These are phyloP conservation scores for Metopia argyrocephala DNA, from an alignment of 2,888 invertebrate species.

Conservation along the genomic window DNA sequence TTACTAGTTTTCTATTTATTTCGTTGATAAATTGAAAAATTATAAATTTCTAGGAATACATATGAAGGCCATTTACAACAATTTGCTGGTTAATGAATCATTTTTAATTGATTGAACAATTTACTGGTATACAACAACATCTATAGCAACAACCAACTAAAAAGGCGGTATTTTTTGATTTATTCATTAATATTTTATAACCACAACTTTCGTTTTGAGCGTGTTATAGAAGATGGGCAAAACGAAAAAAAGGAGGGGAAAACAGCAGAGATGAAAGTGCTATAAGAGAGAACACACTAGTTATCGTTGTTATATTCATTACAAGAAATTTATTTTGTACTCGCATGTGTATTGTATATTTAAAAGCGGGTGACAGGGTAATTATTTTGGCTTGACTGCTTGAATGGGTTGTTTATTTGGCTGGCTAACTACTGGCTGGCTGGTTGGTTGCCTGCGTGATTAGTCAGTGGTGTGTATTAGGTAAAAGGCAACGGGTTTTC, in stretches of 20 bases:
- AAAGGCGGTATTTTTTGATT: constrained; percentile 32
- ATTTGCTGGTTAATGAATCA: constrained; percentile 41
- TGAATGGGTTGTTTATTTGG: background rate
- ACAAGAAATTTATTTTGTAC: constrained; percentile 13
- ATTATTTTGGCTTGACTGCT: constrained; percentile 26
- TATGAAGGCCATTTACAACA: constrained; percentile 25
- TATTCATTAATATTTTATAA: constrained; percentile 1
- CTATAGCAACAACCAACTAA: background rate
- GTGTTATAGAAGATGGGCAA: background rate
- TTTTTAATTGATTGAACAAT: constrained; percentile 52
- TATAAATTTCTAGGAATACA: constrained; percentile 14
- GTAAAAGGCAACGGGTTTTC: constrained; percentile 29
- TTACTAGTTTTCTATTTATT: background rate
- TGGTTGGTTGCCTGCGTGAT: constrained; percentile 16
- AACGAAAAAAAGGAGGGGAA: too few relatives aligned
- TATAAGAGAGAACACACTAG: background rate
- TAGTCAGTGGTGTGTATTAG: constrained; percentile 11
- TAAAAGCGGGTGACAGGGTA: constrained; percentile 41
- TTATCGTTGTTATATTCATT: background rate
- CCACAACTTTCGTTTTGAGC: background rate
- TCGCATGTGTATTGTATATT: background rate
- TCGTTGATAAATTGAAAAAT: constrained; percentile 10
- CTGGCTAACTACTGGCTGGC: background rate
- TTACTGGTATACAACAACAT: background rate
- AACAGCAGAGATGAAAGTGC: background rate